These are phyloP conservation scores for Cirrhinus molitorella DNA, from an alignment of 2,797 vertebrate genomes.

Conservation along the genomic window DNA sequence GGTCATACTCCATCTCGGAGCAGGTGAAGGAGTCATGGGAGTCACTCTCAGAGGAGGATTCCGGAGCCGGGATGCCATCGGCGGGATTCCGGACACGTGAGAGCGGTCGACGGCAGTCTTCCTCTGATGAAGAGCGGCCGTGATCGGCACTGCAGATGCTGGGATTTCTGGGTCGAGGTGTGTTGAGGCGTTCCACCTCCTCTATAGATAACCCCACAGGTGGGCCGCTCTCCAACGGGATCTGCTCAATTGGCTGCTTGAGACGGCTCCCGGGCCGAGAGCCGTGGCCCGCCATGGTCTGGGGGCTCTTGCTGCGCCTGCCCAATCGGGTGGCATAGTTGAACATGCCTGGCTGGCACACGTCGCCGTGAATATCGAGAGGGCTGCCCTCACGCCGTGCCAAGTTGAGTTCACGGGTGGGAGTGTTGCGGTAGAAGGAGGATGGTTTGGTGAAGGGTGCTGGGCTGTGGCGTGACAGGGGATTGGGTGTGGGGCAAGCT, in stretches of 20 bases:
- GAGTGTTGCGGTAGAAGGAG: slow-evolving; percentile 93
- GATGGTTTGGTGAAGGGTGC: slow-evolving; percentile 93
- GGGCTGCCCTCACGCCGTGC: slow-evolving; percentile 90
- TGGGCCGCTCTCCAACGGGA: slow-evolving; percentile 89
- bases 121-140: slow-evolving; percentile 94
- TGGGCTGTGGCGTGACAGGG: slow-evolving; percentile 92
- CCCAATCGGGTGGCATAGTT: slow-evolving; percentile 92
- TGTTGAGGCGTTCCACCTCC: slow-evolving; percentile 97
- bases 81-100: slow-evolving; percentile 94
- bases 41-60: slow-evolving; percentile 98
- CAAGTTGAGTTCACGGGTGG: slow-evolving; percentile 91
- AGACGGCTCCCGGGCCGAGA: slow-evolving; percentile 93
- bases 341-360: slow-evolving; percentile 90
- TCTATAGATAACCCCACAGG: slow-evolving; percentile 95
- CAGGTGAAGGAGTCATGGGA: slow-evolving; percentile 99
- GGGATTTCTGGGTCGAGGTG: slow-evolving; percentile 93
- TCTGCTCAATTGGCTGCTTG: slow-evolving; percentile 93
- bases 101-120: slow-evolving; percentile 91
- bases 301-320: slow-evolving; percentile 95
- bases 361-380: slow-evolving; percentile 86
- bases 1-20: slow-evolving; percentile 98
- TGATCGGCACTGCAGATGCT: slow-evolving; percentile 99
- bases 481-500: slow-evolving; percentile 89
- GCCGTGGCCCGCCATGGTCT: slow-evolving; percentile 87
- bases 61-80: slow-evolving; percentile 92